Evolutionary conservation across 2,797 vertebrate species (phyloP), one percentile per base, ranked within the genome.

Genomic region (Sebastes matsubarae): DNA sequence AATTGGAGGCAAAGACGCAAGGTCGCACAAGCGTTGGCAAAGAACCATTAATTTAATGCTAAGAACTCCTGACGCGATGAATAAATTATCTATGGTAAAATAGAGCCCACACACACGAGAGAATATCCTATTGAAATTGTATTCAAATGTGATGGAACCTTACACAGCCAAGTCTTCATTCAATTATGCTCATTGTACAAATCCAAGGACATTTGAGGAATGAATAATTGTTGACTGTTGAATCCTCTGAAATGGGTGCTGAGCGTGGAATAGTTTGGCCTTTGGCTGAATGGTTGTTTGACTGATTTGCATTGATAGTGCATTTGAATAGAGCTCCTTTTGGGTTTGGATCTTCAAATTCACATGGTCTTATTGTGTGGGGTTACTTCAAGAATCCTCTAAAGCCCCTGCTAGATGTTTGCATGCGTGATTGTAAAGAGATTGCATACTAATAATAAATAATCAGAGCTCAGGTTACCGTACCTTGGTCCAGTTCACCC

Each of bases 401-500:
- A 9, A 75, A 67, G n/a, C 2, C 52, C 57, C 6, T 9, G 1
- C 12, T 72, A 38, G 63, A n/a, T 50, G 57, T 68, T 9, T 5
- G 18, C 50, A 68, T 25, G 38, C 36, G 11, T 36, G 34, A 36
- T 12, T 36, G 34, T 5, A 42, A 42, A 42, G 38, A 42, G 38
- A 42, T 1, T 42, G 14, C 0, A 16, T 42, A 42, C 0, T 42
- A 42, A 16, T 42, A 42, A 16, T 42, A 42, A 42, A 42, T 42
- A 42, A 42, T 24, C 0, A 32, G 52, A 42, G n/a, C 27, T 77
- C 7, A 9, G 18, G 32, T 20, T 30, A 9, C 4, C 80, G 2
- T 97, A 99, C 98, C 98, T 99, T 99, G 14, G 95, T 96, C 98
- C 98, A 99, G 88, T 99, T 99, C 87, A 99, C 96, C 89, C 98